Evolutionary conservation across 1,140 invertebrate genomes (phyloP).

Genomic region (Drosophila teissieri): DNA sequence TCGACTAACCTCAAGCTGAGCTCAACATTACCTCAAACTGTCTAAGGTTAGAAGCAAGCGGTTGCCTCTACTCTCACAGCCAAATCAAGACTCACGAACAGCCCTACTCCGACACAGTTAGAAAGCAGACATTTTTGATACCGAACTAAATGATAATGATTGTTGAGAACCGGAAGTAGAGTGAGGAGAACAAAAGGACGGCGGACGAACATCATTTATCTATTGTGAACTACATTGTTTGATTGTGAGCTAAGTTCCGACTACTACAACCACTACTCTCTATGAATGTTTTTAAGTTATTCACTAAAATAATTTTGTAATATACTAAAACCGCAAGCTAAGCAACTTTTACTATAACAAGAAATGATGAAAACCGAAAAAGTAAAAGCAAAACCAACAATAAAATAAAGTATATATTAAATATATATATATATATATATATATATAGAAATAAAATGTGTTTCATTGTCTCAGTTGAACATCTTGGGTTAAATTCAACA

Average conservation of each 20-base stretch:
- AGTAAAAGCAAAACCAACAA: constrained; percentile 43
- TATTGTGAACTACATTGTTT: constrained; percentile 75
- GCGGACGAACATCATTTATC: constrained; percentile 36
- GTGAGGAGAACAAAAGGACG: background rate
- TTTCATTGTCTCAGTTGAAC: constrained; percentile 11
- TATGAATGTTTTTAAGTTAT: constrained; percentile 61
- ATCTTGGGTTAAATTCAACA: background rate
- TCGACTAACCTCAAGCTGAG: constrained; percentile 27
- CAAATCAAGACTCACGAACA: constrained; percentile 37
- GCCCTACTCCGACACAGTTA: constrained; percentile 31
- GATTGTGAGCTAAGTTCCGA: constrained; percentile 80
- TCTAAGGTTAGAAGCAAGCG: constrained; percentile 52
- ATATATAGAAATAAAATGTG: constrained; percentile 31
- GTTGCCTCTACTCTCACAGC: constrained; percentile 50
- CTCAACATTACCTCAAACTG: constrained; percentile 60
- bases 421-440: constrained; percentile 38
- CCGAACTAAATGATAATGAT: constrained; percentile 43
- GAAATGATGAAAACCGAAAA: constrained; percentile 37
- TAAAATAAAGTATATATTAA: constrained; percentile 56
- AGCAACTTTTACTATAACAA: constrained; percentile 67
- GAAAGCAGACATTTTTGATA: constrained; percentile 63
- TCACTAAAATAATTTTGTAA: constrained; percentile 78
- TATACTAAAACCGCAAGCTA: constrained; percentile 75
- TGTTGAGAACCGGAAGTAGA: constrained; percentile 20
- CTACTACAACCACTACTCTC: constrained; percentile 59